Base-by-base conservation (phyloP, 2,113 vertebrate genomes). In the Phrynosoma blainvillii region DNA sequence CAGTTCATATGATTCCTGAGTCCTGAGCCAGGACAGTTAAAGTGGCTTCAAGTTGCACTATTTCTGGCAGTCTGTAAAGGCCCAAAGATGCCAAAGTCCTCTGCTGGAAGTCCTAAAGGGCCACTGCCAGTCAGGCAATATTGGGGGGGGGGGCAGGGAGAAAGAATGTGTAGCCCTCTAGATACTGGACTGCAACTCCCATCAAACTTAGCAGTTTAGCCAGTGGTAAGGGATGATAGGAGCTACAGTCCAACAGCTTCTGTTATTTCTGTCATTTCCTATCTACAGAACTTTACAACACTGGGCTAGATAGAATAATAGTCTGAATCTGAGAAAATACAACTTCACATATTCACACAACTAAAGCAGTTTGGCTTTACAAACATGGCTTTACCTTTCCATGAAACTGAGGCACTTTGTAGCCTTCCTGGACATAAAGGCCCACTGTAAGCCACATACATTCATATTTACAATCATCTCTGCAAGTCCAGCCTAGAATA, bases 361-460 rank as follows among this genome's bases (percentile, higher is more conserved):
- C 10, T 25, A 36, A 77, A 36, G 4, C 42, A 86, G 4, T 10
- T 47, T 78, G 36, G 27, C 42, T 79, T 54, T 10, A 68, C 23
- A 54, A 85, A 32, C 9, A n/a, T 7, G 0, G 54, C 97, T 88
- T 71, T 65, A 98, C 99, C 98, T 99, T 99, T 83, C 99, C 99
- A 0, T 99, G 98, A 95, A 99, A 99, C 94, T 99, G 99, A 20
- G 99, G 99, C 81, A 99, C 95, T 30, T 90, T 93, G 95, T 97
- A 98, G 3, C 99, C 99, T 68, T 98, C 98, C 8, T 97, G 98
- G 89, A 98, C 95, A 93, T 99, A 99, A 30, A 98, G 97, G 42
- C 96, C 97, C 89, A 99, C 98, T 0, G 99, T 99, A 90, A 97
- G 92, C 99, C 99, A 99, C 99, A 99, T 99, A 93, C 99, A 99